Evolutionary conservation across 2,113 vertebrate genomes (phyloP).

Genomic region (Brienomyrus brachyistius): DNA sequence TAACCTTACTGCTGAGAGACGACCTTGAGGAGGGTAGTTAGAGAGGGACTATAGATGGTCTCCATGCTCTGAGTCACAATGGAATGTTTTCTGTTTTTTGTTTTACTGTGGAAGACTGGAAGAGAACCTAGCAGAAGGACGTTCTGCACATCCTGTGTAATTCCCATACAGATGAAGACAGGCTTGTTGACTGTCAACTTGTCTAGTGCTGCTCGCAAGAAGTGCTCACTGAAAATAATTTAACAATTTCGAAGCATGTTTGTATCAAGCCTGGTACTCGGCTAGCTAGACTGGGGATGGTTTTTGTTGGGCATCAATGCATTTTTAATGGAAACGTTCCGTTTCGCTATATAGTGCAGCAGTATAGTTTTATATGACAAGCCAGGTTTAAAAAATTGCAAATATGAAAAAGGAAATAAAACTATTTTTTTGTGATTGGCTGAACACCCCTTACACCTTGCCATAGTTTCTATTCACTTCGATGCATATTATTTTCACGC

Average conservation of each 20-base stretch:
- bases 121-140: neutral
- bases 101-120: neutral
- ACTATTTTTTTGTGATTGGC: neutral
- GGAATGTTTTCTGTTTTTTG: neutral
- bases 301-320: neutral
- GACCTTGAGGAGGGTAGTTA: neutral
- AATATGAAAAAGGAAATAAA: neutral
- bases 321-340: neutral
- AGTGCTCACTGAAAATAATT: neutral
- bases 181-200: neutral
- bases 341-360: neutral
- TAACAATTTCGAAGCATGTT: neutral
- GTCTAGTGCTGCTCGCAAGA: neutral
- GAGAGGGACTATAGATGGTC: neutral
- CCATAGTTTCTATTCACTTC: neutral
- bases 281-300: neutral
- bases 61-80: slow-evolving; percentile 6
- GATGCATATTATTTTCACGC: neutral
- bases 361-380: neutral
- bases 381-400: neutral
- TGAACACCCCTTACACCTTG: neutral
- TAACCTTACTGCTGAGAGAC: neutral
- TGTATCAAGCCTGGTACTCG: neutral
- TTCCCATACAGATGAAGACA: neutral
- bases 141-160: neutral